Evolutionary conservation across 2,797 vertebrate genomes (phyloP).

Genomic region (Sebastes cheni): DNA sequence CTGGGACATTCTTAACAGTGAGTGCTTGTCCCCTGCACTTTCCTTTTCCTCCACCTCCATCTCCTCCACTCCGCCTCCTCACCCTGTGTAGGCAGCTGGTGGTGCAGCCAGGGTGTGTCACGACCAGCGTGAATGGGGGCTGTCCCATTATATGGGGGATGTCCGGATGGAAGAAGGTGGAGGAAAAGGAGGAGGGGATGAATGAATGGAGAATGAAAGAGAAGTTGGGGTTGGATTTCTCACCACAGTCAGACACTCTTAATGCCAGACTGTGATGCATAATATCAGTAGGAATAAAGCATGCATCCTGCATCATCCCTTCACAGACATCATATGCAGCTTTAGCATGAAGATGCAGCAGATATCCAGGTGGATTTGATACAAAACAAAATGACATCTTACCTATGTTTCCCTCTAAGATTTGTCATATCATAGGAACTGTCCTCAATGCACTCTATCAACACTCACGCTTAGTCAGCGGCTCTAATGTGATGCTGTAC

Average conservation of each 20-base stretch:
- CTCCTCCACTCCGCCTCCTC: not conserved
- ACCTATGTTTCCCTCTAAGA: not conserved
- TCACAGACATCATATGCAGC: not conserved
- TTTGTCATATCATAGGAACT: too few relatives aligned
- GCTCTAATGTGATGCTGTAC: slow-evolving; percentile 5
- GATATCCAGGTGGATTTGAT: not conserved
- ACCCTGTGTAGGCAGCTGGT: slow-evolving; percentile 13
- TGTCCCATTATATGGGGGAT: slow-evolving; percentile 12
- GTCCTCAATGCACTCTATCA: not conserved
- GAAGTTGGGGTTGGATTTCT: not conserved
- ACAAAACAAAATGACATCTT: fast-evolving
- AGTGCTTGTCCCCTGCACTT: not conserved
- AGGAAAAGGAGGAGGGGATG: not conserved
- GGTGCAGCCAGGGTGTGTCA: slow-evolving; percentile 74
- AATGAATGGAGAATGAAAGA: not conserved
- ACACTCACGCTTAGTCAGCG: slow-evolving; percentile 26
- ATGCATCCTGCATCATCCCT: not conserved
- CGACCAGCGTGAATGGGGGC: slow-evolving; percentile 32
- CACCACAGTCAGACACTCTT: not conserved
- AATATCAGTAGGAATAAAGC: not conserved
- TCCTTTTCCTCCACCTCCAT: not conserved
- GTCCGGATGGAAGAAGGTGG: slow-evolving; percentile 21
- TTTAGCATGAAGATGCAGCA: not conserved
- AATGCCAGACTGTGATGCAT: not conserved
- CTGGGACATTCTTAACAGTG: too few relatives aligned